Conservation (phyloP, 2,888 invertebrate genomes). For the Zhuqinia jingwanae region DNA sequence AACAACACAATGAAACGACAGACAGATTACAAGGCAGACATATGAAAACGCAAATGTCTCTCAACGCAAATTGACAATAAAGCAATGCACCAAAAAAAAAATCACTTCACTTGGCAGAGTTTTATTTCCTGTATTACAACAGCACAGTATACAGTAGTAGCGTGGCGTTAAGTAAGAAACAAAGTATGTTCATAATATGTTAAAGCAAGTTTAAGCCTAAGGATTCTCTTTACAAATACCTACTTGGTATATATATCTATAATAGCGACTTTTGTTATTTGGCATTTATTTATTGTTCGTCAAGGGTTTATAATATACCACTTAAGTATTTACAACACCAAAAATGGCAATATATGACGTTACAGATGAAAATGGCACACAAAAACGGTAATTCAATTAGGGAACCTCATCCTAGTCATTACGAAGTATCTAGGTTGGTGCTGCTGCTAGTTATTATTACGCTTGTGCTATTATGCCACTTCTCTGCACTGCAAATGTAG, state of each 20-base stretch:
- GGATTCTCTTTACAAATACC: not conserved
- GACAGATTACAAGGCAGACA: no score
- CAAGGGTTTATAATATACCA: not conserved
- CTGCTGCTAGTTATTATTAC: not conserved
- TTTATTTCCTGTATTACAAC: no score
- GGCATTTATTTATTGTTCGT: conserved; percentile 23
- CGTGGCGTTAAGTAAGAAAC: no score
- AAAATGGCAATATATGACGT: conserved; percentile 7
- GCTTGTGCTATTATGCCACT: not conserved
- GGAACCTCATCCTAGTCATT: conserved; percentile 51
- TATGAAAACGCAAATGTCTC: no score
- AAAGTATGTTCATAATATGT: no score
- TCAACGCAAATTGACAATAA: no score
- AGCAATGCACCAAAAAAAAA: no score
- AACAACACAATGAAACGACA: no score
- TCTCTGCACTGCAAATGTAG: not conserved
- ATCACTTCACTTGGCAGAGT: no score
- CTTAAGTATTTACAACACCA: not conserved
- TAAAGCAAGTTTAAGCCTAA: not conserved
- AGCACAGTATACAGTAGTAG: no score
- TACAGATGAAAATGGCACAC: conserved; percentile 7
- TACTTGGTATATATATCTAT: not conserved
- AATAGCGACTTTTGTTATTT: conserved; percentile 6
- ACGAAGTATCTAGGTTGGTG: conserved; percentile 29
- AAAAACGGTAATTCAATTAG: conserved; percentile 64